phyloP scores from a whole-genome alignment of 2,113 vertebrate genomes.

The Shinisaurus crocodilurus region DNA sequence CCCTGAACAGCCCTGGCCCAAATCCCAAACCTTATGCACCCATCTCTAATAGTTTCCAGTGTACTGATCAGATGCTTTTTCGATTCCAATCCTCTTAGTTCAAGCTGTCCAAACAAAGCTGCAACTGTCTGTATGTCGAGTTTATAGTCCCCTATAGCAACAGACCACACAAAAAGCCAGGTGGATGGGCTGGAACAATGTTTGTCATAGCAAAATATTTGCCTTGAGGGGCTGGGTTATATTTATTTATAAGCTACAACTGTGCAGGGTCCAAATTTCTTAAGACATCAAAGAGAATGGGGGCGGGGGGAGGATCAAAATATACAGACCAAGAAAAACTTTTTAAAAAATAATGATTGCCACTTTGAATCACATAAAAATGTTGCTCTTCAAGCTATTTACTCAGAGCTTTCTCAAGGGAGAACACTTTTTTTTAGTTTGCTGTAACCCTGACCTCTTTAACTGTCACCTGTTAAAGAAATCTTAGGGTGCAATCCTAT shows the following conservation, averaged over 20 bases:
- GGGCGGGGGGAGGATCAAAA: background rate
- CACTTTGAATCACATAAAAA: background rate
- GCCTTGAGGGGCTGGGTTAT: background rate
- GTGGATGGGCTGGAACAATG: background rate
- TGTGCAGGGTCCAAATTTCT: background rate
- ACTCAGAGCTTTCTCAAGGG: background rate
- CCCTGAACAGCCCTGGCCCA: background rate
- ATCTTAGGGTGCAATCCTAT: background rate
- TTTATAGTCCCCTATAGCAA: background rate
- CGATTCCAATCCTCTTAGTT: background rate
- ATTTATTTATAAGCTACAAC: background rate
- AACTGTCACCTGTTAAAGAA: background rate
- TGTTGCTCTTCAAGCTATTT: background rate
- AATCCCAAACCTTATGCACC: background rate
- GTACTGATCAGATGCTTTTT: background rate
- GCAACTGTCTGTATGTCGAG: background rate
- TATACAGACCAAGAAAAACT: background rate
- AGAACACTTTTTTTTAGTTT: background rate
- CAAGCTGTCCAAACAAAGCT: constrained; percentile 39
- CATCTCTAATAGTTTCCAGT: background rate
- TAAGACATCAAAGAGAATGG: background rate
- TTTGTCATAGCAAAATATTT: background rate
- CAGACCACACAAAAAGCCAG: background rate
- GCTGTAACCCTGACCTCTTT: background rate
- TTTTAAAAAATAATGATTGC: background rate